These are phyloP conservation scores for Andricus quercusramuli DNA, from an alignment of 2,888 invertebrate species.

Conservation along the genomic window DNA sequence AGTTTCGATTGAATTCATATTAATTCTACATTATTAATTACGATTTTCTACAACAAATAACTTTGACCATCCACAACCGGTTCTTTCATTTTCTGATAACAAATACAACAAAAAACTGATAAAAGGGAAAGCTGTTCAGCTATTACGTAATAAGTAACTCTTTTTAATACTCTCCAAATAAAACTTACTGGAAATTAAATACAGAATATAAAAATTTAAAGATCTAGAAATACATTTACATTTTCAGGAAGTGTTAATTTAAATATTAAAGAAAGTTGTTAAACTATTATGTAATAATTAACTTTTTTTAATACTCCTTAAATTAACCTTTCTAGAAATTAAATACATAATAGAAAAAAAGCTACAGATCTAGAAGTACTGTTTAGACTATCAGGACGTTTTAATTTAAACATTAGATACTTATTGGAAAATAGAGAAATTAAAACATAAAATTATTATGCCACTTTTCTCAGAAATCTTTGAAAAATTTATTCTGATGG, in stretches of 20 bases:
- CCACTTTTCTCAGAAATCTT: neutral
- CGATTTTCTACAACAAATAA: neutral
- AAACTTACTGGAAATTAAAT: too few relatives aligned
- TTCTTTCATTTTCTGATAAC: neutral
- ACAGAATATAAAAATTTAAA: neutral
- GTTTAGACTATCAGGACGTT: neutral
- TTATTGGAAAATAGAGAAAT: neutral
- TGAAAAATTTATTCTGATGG: neutral
- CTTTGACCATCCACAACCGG: neutral
- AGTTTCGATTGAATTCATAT: too few relatives aligned
- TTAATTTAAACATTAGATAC: neutral
- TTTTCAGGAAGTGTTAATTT: neutral
- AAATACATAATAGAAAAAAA: neutral
- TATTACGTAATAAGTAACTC: neutral
- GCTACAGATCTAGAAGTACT: neutral
- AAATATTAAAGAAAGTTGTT: neutral
- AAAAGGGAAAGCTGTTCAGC: too few relatives aligned
- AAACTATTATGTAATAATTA: neutral
- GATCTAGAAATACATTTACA: neutral
- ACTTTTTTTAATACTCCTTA: too few relatives aligned
- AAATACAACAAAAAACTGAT: neutral
- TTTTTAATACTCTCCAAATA: too few relatives aligned
- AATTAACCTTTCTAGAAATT: too few relatives aligned
- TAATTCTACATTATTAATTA: neutral
- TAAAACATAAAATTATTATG: neutral